Conservation (phyloP, 1,140 invertebrate species). For the Tenebrio molitor region DNA sequence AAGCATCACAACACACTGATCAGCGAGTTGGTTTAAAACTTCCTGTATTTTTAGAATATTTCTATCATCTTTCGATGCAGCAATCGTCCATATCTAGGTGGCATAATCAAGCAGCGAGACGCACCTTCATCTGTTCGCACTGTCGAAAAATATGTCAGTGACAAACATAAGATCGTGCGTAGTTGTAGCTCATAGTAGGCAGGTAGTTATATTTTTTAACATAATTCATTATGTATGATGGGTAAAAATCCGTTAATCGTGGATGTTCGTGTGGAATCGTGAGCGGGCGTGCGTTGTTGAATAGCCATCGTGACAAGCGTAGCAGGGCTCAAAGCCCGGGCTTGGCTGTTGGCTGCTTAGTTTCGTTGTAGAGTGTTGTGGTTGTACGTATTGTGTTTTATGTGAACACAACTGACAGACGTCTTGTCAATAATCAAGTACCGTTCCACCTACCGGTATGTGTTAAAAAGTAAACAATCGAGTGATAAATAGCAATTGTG, state of each 20-base stretch:
- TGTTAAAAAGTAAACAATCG: constrained; percentile 27
- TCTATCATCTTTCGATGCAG: no score
- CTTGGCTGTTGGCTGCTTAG: constrained; percentile 47
- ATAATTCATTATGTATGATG: constrained; percentile 14
- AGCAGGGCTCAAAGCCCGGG: constrained; percentile 53
- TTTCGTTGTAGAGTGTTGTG: constrained; percentile 42
- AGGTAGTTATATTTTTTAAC: constrained; percentile 11
- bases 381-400: constrained; percentile 28
- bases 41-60: no score
- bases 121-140: no score
- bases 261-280: constrained; percentile 29
- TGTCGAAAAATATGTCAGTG: no score
- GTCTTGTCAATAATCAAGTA: constrained; percentile 31
- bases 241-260: constrained; percentile 41
- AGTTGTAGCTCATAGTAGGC: constrained; percentile 6
- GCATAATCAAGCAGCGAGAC: no score
- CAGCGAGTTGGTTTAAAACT: no score
- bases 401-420: constrained; percentile 37
- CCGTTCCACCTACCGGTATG: constrained; percentile 19
- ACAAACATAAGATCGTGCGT: no score
- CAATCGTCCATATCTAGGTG: no score
- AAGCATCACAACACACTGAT: no score
- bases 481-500: constrained; percentile 15
- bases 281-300: constrained; percentile 55
- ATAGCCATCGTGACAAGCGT: constrained; percentile 52